Percentiles rank a stretch among this genome's conserved stretches.
phyloP scores from a whole-genome alignment of 2,888 invertebrate species.

The Machimus rusticus region DNA sequence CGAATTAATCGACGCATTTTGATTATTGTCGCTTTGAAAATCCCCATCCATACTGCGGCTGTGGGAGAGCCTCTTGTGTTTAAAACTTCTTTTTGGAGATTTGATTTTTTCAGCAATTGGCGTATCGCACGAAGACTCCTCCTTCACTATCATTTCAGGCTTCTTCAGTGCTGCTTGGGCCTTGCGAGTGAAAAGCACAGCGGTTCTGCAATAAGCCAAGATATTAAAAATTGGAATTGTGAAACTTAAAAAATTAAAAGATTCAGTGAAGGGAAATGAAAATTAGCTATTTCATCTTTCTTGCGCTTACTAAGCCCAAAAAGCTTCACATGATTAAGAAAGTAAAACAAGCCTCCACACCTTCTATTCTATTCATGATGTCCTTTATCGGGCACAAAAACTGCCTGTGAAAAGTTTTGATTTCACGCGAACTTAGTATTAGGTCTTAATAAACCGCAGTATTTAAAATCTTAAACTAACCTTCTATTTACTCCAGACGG shows the following conservation, averaged over 20 bases:
- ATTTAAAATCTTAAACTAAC: conserved; percentile 50
- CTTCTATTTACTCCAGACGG: conserved; percentile 63
- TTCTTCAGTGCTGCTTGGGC: conserved; percentile 68
- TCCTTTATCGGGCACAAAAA: no score
- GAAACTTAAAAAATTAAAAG: no score
- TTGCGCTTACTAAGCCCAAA: no score
- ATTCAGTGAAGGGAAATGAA: no score
- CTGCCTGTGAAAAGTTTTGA: no score
- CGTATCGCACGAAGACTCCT: conserved; percentile 51
- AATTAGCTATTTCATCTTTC: no score
- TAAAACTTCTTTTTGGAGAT: conserved; percentile 58
- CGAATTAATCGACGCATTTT: conserved; percentile 53
- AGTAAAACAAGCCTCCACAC: no score
- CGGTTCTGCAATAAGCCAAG: conserved; percentile 65
- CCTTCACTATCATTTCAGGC: conserved; percentile 53
- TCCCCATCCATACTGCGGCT: conserved; percentile 48
- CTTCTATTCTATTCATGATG: no score
- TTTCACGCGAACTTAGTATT: no score
- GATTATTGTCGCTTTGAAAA: conserved; percentile 46
- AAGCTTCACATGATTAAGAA: no score
- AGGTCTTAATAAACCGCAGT: background rate
- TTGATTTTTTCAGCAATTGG: conserved; percentile 53
- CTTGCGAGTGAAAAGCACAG: conserved; percentile 80
- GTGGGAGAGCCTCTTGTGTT: conserved; percentile 58
- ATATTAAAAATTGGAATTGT: background rate